Evolutionary conservation across 2,888 invertebrate genomes (phyloP).

Genomic region (Autographa gamma): DNA sequence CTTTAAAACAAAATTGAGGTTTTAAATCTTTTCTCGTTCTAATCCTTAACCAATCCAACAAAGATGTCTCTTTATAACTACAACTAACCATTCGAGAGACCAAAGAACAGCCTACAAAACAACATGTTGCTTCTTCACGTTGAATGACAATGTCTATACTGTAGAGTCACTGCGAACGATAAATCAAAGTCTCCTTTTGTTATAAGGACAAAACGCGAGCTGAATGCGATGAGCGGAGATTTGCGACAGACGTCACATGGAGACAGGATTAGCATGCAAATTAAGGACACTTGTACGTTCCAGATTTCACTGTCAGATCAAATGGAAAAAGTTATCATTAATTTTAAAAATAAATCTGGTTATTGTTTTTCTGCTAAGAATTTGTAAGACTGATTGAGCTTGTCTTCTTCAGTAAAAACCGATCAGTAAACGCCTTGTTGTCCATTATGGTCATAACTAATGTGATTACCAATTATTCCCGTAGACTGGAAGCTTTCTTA

Average conservation of each 20-base stretch:
- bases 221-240: constrained; percentile 35
- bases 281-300: constrained; percentile 18
- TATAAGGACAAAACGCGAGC: constrained; percentile 43
- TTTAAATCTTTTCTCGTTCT: background rate
- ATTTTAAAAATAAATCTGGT: background rate
- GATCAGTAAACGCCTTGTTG: too few relatives aligned
- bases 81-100: background rate
- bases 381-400: background rate
- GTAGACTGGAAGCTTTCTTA: too few relatives aligned
- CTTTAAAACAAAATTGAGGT: background rate
- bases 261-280: constrained; percentile 43
- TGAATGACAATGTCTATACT: constrained; percentile 34
- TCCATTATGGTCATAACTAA: too few relatives aligned
- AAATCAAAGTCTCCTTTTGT: constrained; percentile 44
- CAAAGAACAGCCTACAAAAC: constrained; percentile 8
- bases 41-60: background rate
- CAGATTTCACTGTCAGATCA: constrained; percentile 19
- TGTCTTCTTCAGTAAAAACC: too few relatives aligned
- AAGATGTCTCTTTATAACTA: background rate
- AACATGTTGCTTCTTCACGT: constrained; percentile 22
- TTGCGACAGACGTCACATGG: constrained; percentile 35
- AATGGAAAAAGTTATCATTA: background rate
- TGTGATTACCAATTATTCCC: too few relatives aligned
- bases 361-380: background rate
- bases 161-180: constrained; percentile 33